These are phyloP conservation scores for Oreochromis aureus DNA, from an alignment of 2,113 vertebrate species.

Conservation along the genomic window DNA sequence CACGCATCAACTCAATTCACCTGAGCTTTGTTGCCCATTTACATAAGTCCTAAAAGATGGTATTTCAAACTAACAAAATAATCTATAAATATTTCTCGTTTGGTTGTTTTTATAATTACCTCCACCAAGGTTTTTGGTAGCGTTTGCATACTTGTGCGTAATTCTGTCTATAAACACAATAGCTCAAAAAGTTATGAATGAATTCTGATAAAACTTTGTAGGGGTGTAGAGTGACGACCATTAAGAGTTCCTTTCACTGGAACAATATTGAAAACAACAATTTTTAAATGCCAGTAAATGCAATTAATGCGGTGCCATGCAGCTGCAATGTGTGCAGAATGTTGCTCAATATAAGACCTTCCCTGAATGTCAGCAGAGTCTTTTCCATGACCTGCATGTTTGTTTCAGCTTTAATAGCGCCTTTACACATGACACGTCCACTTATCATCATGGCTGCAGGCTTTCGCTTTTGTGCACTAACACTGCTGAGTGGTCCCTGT, in stretches of 20 bases:
- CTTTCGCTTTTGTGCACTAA: neutral
- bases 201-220: no score
- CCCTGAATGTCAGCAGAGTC: neutral
- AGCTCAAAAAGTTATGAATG: no score
- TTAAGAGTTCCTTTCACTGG: neutral
- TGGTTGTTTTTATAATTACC: neutral
- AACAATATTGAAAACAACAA: neutral
- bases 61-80: neutral
- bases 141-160: no score
- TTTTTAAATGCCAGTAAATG: neutral
- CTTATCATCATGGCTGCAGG: neutral
- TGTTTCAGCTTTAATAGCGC: neutral
- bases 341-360: neutral
- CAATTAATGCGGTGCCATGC: neutral
- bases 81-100: neutral
- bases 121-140: no score
- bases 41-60: neutral
- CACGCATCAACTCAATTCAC: neutral
- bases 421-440: neutral
- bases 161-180: no score
- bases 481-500: neutral
- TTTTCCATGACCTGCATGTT: neutral
- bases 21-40: neutral
- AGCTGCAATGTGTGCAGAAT: neutral
- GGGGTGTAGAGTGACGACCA: neutral